phyloP scores from a whole-genome alignment of 2,113 vertebrate species.

The Silurus glanis region DNA sequence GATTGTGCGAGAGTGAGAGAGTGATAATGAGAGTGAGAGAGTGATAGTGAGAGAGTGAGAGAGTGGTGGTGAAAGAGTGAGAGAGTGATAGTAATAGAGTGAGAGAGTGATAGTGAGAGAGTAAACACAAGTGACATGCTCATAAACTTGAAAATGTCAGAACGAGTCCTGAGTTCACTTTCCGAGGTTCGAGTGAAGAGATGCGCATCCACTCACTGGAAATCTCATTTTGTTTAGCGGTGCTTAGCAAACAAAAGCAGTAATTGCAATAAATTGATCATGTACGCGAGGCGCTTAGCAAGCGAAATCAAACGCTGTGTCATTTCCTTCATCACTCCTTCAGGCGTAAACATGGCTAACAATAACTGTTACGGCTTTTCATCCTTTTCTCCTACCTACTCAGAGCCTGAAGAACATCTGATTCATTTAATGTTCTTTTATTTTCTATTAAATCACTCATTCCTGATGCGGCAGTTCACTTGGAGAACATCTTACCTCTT shows the following conservation, averaged over 20 bases:
- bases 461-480: not conserved
- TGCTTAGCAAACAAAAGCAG: slow-evolving; percentile 31
- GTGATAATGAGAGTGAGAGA: too few relatives aligned
- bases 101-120: not conserved
- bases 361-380: not conserved
- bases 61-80: slow-evolving; percentile 44
- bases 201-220: not conserved
- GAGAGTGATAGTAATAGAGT: slow-evolving; percentile 24
- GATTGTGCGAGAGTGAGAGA: too few relatives aligned
- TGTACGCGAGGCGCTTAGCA: not conserved
- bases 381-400: not conserved
- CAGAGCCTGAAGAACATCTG: not conserved
- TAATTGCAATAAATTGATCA: slow-evolving; percentile 34
- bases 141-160: slow-evolving; percentile 32
- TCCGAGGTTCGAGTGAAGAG: slow-evolving; percentile 17
- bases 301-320: not conserved
- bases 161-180: slow-evolving; percentile 5
- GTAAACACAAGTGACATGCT: not conserved
- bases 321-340: not conserved
- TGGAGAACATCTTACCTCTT: not conserved
- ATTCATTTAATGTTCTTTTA: not conserved
- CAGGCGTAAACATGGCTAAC: not conserved
- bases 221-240: slow-evolving; percentile 20
- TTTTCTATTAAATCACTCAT: not conserved
- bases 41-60: not conserved